Evolutionary conservation across 1,140 invertebrate genomes (phyloP).

Genomic region (Holcopasites calliopsidis): DNA sequence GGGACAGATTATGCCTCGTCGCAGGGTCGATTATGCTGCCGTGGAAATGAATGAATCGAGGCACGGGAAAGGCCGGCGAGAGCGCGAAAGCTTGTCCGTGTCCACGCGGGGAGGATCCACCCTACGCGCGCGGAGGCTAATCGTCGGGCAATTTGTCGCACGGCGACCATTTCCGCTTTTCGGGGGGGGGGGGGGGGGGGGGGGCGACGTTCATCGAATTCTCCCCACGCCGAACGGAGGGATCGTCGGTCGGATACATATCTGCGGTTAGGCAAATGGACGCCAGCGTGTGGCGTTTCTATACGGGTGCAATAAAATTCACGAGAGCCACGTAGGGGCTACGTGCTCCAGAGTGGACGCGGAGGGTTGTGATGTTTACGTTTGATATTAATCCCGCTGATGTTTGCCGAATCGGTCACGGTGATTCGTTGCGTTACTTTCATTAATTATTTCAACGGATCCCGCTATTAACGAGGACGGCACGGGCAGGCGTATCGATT

Average conservation of each 20-base stretch:
- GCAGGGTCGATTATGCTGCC: conserved; percentile 26
- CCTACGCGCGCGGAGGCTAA: conserved; percentile 47
- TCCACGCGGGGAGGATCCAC: conserved; percentile 10
- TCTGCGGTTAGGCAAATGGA: conserved; percentile 52
- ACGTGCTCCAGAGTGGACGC: conserved; percentile 37
- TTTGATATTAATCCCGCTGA: conserved; percentile 59
- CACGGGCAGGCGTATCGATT: not conserved
- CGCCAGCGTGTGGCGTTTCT: conserved; percentile 6
- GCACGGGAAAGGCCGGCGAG: conserved; percentile 25
- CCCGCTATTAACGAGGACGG: conserved; percentile 17
- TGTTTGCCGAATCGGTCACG: conserved; percentile 47
- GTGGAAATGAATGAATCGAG: conserved; percentile 52
- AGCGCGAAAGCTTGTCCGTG: conserved; percentile 28
- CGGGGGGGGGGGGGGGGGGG: no score
- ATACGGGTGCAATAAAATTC: conserved; percentile 64
- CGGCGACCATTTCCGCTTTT: conserved; percentile 60
- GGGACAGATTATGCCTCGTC: conserved; percentile 18
- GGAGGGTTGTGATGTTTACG: conserved; percentile 51
- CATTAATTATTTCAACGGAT: conserved; percentile 63
- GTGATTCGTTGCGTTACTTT: conserved; percentile 61
- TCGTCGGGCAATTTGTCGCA: conserved; percentile 70
- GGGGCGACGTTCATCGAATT: conserved; percentile 38
- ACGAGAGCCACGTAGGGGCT: conserved; percentile 23
- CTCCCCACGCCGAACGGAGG: not conserved
- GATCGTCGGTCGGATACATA: conserved; percentile 50